Base-by-base conservation (phyloP, 2,113 vertebrate species). In the Hippocampus zosterae region DNA sequence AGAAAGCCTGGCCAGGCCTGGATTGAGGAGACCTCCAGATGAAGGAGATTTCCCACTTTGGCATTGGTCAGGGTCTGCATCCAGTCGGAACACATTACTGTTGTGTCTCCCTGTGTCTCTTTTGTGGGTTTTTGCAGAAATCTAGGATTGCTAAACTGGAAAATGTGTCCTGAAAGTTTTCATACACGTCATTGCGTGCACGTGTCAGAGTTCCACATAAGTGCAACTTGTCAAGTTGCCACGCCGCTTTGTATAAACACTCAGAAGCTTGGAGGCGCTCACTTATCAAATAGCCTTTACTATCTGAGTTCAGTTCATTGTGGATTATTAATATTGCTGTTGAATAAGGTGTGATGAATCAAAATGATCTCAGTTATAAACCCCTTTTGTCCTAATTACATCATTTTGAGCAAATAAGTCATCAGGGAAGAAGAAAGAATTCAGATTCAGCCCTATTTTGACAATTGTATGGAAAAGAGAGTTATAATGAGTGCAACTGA, bases 1-100 rank as follows among this genome's bases (percentile, higher is more conserved):
- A 84, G 86, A 88, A 85, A 88, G 74, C 75, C 62, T 56, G 79
- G 81, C 88, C 86, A 87, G 81, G 79, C 81, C 67, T 72, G 68
- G 72, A 79, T 61, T 73, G 69, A 84, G 74, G 77, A 89, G 83
- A 80, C 75, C 84, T 81, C 81, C 84, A 87, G 80, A 86, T 73
- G 65, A 78, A 77, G 75, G 75, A 86, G 82, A 78, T 84, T 89
- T 87, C 86, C 84, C 84, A 75, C 73, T 87, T 86, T 82, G 82
- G 77, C 81, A 68, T 68, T 19, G 23, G 74, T 77, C 69, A 3
- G 74, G 66, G 69, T 74, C 25, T 57, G 77, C 77, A 64, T 76
- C 64, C 77, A 55, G 60, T 86, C 76, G 79, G 87, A 86, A 83
- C 76, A 81, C 80, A 83, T 89, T 87, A 86, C 70, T 70, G 62